Percentiles rank a stretch among this genome's conserved stretches.
Evolutionary conservation across 2,113 vertebrate species (phyloP).

Genomic region (Nansenia antarctica): DNA sequence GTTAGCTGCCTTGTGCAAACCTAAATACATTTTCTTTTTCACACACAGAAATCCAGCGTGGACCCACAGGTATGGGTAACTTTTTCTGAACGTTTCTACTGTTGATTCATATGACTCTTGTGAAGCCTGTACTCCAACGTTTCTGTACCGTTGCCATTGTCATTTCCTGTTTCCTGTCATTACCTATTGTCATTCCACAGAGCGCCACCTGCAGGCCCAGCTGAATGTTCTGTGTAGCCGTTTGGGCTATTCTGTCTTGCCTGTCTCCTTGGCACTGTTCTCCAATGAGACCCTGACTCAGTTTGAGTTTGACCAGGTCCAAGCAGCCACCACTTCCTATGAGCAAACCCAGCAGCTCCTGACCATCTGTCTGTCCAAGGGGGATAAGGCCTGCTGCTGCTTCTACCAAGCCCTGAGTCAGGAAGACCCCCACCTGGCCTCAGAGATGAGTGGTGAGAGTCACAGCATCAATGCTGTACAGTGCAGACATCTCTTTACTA

Average conservation of each 20-base stretch:
- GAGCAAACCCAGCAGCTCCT: conserved; percentile 49
- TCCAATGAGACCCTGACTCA: conserved; percentile 50
- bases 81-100: neutral
- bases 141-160: too few species aligned
- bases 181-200: conserved; percentile 22
- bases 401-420: conserved; percentile 50
- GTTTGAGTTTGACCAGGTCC: conserved; percentile 54
- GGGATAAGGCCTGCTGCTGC: conserved; percentile 49
- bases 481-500: too few species aligned
- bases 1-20: neutral
- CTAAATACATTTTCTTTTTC: neutral
- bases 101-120: neutral
- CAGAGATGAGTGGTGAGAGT: conserved; percentile 47
- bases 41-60: conserved; percentile 32
- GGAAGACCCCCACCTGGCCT: conserved; percentile 48
- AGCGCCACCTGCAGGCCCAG: conserved; percentile 38
- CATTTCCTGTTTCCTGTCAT: neutral
- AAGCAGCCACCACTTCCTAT: conserved; percentile 39
- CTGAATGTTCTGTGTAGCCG: conserved; percentile 47
- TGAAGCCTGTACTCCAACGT: too few species aligned
- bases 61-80: conserved; percentile 48
- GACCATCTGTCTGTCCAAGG: conserved; percentile 52
- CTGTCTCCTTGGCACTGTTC: conserved; percentile 52
- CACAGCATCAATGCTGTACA: too few species aligned
- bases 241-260: conserved; percentile 45